phyloP scores from a whole-genome alignment of 2,113 vertebrate species.

The Chauna torquata region DNA sequence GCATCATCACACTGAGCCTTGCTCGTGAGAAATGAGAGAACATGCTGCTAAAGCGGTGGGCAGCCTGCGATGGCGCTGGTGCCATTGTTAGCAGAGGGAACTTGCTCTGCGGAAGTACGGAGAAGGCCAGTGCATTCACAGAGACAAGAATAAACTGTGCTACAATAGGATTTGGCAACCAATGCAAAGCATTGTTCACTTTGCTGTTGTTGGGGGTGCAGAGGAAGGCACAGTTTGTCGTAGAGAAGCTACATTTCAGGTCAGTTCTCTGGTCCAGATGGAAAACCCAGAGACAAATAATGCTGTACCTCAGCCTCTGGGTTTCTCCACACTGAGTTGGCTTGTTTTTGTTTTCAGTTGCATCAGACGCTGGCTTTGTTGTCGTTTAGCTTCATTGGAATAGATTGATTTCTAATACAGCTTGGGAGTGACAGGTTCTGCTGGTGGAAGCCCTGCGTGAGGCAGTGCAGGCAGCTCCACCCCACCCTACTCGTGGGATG shows the following conservation, averaged over 20 bases:
- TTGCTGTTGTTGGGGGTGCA: not conserved
- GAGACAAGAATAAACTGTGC: not conserved
- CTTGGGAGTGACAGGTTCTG: not conserved
- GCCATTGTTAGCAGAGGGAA: not conserved
- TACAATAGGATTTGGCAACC: constrained; percentile 16
- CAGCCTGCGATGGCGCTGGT: not conserved
- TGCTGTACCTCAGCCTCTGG: not conserved
- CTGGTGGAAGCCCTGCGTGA: not conserved
- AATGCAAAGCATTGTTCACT: not conserved
- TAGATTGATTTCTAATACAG: not conserved
- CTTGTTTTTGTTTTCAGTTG: not conserved
- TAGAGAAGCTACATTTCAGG: not conserved
- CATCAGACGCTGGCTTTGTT: not conserved
- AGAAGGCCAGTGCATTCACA: constrained; percentile 5
- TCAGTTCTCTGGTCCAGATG: not conserved
- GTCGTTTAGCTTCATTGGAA: not conserved
- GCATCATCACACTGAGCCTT: not conserved
- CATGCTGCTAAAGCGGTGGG: not conserved
- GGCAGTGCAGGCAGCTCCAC: not conserved
- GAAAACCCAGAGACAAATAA: not conserved
- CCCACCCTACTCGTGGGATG: not conserved
- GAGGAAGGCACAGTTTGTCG: not conserved
- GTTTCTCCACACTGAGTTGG: not conserved
- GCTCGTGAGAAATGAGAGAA: not conserved
- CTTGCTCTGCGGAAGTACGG: not conserved